phyloP scores from a whole-genome alignment of 2,797 vertebrate genomes.

The Falco naumanni region DNA sequence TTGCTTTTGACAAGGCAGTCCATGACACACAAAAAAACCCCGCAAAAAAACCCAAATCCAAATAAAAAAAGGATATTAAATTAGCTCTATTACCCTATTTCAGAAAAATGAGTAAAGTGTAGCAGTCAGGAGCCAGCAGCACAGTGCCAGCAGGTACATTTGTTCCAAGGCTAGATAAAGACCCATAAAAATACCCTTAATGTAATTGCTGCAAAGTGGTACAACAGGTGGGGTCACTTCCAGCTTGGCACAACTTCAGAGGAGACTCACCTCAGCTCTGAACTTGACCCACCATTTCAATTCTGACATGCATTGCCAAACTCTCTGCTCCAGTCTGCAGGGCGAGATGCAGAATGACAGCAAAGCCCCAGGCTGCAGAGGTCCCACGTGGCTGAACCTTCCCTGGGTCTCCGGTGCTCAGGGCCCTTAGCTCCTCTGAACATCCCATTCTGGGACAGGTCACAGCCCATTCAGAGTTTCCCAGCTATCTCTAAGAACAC shows the following conservation, averaged over 20 bases:
- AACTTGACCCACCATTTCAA: not conserved
- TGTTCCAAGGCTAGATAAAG: not conserved
- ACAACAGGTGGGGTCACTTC: not conserved
- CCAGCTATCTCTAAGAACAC: not conserved
- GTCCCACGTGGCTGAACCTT: not conserved
- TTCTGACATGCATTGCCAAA: not conserved
- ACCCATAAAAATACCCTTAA: not conserved
- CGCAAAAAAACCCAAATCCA: too few species aligned
- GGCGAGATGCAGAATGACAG: not conserved
- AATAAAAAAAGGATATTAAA: not conserved
- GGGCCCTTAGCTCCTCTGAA: not conserved
- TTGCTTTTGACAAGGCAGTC: not conserved
- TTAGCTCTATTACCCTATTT: not conserved
- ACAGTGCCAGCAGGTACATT: not conserved
- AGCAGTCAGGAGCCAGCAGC: not conserved
- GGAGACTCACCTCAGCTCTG: not conserved
- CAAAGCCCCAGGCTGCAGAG: fast-evolving
- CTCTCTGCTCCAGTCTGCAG: fast-evolving
- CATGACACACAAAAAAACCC: not conserved
- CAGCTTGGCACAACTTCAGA: not conserved
- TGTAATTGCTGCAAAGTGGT: not conserved
- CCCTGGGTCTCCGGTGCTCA: not conserved
- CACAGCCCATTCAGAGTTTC: not conserved
- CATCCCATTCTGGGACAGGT: not conserved
- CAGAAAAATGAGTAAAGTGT: not conserved